Percentiles rank a stretch among this genome's conserved stretches.
Conservation (phyloP, 2,797 vertebrate genomes). For the Cirrhinus mrigala region DNA sequence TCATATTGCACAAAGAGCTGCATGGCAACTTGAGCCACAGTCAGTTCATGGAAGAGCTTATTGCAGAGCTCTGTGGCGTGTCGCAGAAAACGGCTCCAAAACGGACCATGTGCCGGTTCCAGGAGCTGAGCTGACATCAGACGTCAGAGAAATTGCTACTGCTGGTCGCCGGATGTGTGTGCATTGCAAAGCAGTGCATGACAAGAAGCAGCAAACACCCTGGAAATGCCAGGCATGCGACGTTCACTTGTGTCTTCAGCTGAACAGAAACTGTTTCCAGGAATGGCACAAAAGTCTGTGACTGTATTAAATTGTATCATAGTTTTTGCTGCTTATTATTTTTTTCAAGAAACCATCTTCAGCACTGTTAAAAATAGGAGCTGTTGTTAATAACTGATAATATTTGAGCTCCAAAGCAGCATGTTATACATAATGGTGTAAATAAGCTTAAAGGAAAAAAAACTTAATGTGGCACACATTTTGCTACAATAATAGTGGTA, state of each 20-base stretch:
- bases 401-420: no score
- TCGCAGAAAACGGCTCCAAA: background rate
- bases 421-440: no score
- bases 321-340: no score
- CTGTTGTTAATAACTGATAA: no score
- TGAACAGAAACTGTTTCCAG: slow-evolving; percentile 7
- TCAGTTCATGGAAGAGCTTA: slow-evolving; percentile 49
- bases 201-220: background rate
- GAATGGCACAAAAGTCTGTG: background rate
- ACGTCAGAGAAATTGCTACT: background rate
- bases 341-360: no score
- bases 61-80: slow-evolving; percentile 44
- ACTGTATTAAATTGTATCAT: background rate
- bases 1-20: slow-evolving; percentile 55
- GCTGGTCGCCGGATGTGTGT: slow-evolving; percentile 25
- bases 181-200: background rate
- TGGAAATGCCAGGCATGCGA: slow-evolving; percentile 14
- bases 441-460: no score
- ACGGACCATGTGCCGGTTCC: slow-evolving; percentile 25
- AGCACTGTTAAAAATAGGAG: no score
- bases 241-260: background rate
- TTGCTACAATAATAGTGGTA: no score
- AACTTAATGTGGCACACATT: no score
- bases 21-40: slow-evolving; percentile 30
- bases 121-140: background rate